Conservation (phyloP, 37 sponge, comb jelly and placozoan genomes). For the Crambe crambe region DNA sequence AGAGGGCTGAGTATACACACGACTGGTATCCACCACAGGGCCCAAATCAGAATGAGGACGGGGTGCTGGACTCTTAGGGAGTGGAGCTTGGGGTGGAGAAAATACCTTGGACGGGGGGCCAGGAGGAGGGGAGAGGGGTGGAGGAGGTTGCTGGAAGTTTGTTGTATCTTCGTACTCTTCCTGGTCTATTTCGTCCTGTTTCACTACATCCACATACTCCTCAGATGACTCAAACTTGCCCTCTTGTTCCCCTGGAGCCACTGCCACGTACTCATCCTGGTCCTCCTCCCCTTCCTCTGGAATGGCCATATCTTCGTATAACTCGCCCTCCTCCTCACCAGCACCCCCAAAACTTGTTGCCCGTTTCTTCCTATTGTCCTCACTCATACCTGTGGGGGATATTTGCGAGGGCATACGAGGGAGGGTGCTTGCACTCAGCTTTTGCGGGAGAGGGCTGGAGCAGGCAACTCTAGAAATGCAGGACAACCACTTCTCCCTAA, state of each 20-base stretch:
- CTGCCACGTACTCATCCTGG: constrained; percentile 21
- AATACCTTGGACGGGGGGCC: constrained; percentile 26
- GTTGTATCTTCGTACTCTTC: constrained; percentile 24
- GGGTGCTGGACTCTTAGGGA: constrained; percentile 17
- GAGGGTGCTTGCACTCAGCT: background rate
- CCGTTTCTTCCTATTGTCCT: background rate
- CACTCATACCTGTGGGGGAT: too few species aligned
- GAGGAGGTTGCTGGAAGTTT: constrained; percentile 21
- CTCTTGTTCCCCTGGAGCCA: constrained; percentile 11
- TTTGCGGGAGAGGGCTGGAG: background rate
- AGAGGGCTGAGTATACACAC: constrained; percentile 26
- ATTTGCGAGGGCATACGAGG: constrained; percentile 10
- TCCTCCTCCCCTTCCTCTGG: constrained; percentile 4
- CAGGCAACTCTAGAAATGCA: constrained; percentile 1
- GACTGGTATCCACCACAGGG: constrained; percentile 56
- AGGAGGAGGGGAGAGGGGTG: constrained; percentile 4
- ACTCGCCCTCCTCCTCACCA: constrained; percentile 18
- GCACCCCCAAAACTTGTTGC: background rate
- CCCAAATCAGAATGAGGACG: constrained; percentile 19
- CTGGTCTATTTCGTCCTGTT: background rate
- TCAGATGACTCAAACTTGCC: constrained; percentile 15
- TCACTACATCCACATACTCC: constrained; percentile 45
- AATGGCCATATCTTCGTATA: constrained; percentile 3
- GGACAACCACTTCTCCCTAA: constrained; percentile 50
- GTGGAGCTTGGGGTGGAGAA: background rate